Conservation (phyloP, 30 jellyfish, hydroid and myxozoan species). For the Turritopsis dohrnii region DNA sequence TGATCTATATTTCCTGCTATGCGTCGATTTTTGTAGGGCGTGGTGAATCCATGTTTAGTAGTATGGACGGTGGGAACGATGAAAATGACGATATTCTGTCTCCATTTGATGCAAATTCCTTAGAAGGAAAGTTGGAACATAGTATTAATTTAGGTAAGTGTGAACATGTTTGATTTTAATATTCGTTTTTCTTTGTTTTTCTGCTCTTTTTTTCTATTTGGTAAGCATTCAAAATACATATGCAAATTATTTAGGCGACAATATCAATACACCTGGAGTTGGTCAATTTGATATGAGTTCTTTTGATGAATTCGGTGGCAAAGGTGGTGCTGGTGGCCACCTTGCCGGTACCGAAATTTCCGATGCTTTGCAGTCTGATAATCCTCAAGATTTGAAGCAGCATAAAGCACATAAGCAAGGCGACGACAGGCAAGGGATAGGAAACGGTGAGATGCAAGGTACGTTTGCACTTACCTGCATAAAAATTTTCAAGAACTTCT, state of each 20-base stretch:
- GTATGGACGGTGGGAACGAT: slow-evolving; percentile 24
- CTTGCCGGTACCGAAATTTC: not conserved
- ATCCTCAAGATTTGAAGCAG: slow-evolving; percentile 14
- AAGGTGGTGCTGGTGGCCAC: slow-evolving; percentile 18
- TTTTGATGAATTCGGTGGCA: slow-evolving; percentile 41
- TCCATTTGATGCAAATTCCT: slow-evolving; percentile 29
- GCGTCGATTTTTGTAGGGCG: not conserved
- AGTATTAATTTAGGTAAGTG: slow-evolving; percentile 7
- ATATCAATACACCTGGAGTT: slow-evolving; percentile 19
- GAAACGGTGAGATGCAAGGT: slow-evolving; percentile 51
- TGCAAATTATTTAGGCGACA: not conserved
- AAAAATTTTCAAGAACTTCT: not conserved
- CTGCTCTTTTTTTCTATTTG: not conserved
- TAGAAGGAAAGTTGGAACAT: slow-evolving; percentile 25
- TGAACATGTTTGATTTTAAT: too few species aligned
- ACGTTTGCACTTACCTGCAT: too few species aligned
- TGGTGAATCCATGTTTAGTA: slow-evolving; percentile 21
- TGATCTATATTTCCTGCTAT: too few species aligned
- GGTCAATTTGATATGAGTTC: slow-evolving; percentile 52
- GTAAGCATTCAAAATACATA: not conserved
- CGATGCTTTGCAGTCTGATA: not conserved
- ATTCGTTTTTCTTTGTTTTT: not conserved
- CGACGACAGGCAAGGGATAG: slow-evolving; percentile 81
- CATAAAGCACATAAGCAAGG: slow-evolving; percentile 36
- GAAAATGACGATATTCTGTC: slow-evolving; percentile 12